Base-by-base conservation (phyloP, 2,113 vertebrate genomes). In the Neomonachus schauinslandi region DNA sequence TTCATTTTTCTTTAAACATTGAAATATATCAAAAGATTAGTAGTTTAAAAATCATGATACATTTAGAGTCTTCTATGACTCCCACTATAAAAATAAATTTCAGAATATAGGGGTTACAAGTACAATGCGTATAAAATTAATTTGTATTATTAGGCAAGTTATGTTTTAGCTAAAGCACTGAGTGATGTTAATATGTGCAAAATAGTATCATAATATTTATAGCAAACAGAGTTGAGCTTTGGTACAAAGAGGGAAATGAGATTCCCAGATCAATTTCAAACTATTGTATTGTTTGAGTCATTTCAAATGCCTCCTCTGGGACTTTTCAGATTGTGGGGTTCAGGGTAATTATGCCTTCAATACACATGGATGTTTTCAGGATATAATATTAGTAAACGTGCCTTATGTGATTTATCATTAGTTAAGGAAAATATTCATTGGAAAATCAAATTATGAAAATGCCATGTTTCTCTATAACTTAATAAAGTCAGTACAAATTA, bases 261-360 rank as follows among this genome's bases (percentile, higher is more conserved):
- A 98, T 98, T 98, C 90, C 96, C 97, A 98, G 97, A 96, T 98
- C 97, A 98, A 97, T 97, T 97, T 94, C 85, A 76, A 94, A 96
- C 88, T 94, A 84, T 96, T 97, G 97, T 96, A 90, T 96, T 98
- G 91, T 97, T 95, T 95, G 86, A 95, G 61, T 87, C n/a, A 95
- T 98, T 98, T 97, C 92, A 85, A 91, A 97, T 91, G 84, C 84
- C 91, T 98, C 97, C 97, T 90, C 49, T 97, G 97, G 92, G 96
- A 98, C 63, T 86, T 55, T 94, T 91, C 69, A 88, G 65, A 88
- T 57, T 94, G 67, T 95, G 49, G 84, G 88, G 42, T 96, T 95
- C 94, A 88, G 92, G 39, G 42, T 26, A 96, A 92, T 36, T 89
- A 65, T 90, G 83, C 24, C 79, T 97, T 96, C 57, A 92, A 91